phyloP scores from a whole-genome alignment of 2,888 invertebrate genomes.

The Falcaria lacertinaria region DNA sequence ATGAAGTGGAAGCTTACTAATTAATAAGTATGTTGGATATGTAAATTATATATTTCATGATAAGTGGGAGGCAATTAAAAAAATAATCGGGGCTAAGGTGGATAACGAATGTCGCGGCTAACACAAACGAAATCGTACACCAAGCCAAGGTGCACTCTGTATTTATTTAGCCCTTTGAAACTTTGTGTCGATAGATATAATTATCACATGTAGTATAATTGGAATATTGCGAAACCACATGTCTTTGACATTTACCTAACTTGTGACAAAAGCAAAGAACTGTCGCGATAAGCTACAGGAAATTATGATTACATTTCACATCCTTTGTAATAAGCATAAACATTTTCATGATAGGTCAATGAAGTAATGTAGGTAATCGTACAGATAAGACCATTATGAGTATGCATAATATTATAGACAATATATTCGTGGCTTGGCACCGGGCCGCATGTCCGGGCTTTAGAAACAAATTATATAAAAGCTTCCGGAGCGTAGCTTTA shows the following conservation, averaged over 20 bases:
- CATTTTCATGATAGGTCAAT: too few relatives aligned
- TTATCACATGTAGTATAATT: not conserved
- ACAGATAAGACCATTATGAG: too few relatives aligned
- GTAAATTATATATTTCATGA: conserved; percentile 21
- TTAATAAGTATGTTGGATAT: conserved; percentile 25
- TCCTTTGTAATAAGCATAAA: too few relatives aligned
- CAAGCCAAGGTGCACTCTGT: conserved; percentile 9
- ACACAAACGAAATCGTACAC: conserved; percentile 15
- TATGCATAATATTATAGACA: too few relatives aligned
- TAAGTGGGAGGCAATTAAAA: conserved; percentile 37
- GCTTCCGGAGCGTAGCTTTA: not conserved
- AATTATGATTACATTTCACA: too few relatives aligned
- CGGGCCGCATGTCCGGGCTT: not conserved
- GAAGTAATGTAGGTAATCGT: too few relatives aligned
- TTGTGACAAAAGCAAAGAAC: too few relatives aligned
- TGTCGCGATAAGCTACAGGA: too few relatives aligned
- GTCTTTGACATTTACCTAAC: too few relatives aligned
- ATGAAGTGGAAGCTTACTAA: conserved; percentile 24
- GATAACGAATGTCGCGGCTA: conserved; percentile 29
- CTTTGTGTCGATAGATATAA: not conserved
- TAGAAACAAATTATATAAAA: not conserved
- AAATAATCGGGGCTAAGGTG: conserved; percentile 32
- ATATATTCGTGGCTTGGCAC: not conserved
- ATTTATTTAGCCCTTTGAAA: conserved; percentile 6
- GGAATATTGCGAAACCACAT: not conserved